Evolutionary conservation across 1,140 invertebrate genomes (phyloP).

Genomic region (Drosophila mayri): DNA sequence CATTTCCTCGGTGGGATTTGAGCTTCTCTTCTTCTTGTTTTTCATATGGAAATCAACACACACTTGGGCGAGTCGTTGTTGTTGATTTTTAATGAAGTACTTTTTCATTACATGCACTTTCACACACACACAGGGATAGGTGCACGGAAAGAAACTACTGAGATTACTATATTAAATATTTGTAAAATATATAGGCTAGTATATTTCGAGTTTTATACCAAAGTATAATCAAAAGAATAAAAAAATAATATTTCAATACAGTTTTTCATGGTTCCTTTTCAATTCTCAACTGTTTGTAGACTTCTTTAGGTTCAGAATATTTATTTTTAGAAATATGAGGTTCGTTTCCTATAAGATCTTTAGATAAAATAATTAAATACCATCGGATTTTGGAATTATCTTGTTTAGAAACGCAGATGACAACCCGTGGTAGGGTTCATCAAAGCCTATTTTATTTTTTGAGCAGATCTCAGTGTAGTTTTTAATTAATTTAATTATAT

Average conservation of each 20-base stretch:
- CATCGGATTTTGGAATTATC: background rate
- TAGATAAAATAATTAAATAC: background rate
- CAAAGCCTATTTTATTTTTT: background rate
- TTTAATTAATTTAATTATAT: background rate
- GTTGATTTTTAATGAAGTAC: conserved; percentile 82
- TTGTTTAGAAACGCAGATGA: background rate
- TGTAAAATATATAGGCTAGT: no score
- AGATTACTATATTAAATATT: background rate
- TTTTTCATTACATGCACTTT: conserved; percentile 70
- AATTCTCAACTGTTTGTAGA: background rate
- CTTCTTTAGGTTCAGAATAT: no score
- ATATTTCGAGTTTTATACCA: background rate
- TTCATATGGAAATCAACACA: conserved; percentile 79
- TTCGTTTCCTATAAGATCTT: background rate
- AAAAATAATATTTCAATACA: background rate
- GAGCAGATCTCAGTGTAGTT: background rate
- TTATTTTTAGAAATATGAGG: background rate
- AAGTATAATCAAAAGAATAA: background rate
- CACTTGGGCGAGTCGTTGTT: conserved; percentile 60
- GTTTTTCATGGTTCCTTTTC: no score
- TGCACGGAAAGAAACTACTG: background rate
- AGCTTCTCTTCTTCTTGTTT: conserved; percentile 47
- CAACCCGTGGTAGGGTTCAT: background rate
- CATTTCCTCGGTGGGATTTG: conserved; percentile 63
- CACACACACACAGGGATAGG: conserved; percentile 8